Evolutionary conservation across 2,888 invertebrate species (phyloP), one percentile per base, ranked within the genome.

Genomic region (Drosophila rubida): DNA sequence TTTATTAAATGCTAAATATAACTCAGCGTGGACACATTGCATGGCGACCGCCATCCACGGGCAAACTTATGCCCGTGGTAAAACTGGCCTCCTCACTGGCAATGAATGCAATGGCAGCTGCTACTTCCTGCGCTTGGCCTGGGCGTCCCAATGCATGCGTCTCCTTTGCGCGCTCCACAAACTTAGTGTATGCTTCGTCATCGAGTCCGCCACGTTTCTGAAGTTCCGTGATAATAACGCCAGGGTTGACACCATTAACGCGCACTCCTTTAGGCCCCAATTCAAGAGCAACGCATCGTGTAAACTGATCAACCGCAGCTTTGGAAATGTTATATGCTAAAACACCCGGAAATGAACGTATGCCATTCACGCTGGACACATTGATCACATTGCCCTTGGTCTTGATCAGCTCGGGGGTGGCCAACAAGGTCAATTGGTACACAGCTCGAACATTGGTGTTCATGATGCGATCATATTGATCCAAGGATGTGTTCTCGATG

Each of bases 21-120:
- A 5, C 1, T 94, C 32, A 97, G 87, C 98, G 94, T 8, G 98
- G 98, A 87, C 98, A 98, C 96, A 98, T 96, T 5, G 96, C 96
- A 91, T 98, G 97, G 48, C 98, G 94, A 0, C 99, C 99, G 19
- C 99, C 99, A 92, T 99, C 99, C 0, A 99, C 96, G 0, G 98
- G 96, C 23, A 99, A 80, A 62, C 95, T 95, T 4, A 94, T 96
- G 3, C 98, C 99, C 7, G 99, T 99, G 4, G 97, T 96, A 89
- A 97, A 98, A 78, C 96, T 96, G 2, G 97, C 95, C 70, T 95
- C 93, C 58, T 96, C 95, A 69, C 97, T 97, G 0, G 99, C 98
- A 61, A 99, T 93, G 92, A 98, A 99, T 0, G 96, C 95, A 80
- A 99, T 98, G 0, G 97, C 94, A 49, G 94, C 94, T 0, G 99